Conservation (phyloP, 2,888 invertebrate species). For the Lepidocyrtoides sp. region DNA sequence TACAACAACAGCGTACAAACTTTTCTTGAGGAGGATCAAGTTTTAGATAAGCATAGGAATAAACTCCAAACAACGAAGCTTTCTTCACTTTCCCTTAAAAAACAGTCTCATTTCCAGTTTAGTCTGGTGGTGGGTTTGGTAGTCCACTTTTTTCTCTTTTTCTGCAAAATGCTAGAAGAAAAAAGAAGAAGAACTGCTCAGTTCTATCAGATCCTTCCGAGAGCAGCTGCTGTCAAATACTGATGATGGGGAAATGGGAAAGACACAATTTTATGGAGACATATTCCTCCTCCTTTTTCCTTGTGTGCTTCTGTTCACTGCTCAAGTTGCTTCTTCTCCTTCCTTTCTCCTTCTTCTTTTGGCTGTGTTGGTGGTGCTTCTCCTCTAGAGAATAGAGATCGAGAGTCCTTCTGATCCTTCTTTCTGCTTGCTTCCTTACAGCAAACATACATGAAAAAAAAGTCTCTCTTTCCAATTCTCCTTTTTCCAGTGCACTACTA, state of each 20-base stretch:
- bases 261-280: slow-evolving; percentile 76
- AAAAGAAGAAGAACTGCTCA: neutral
- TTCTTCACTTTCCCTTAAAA: neutral
- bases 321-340: slow-evolving; percentile 28
- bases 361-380: slow-evolving; percentile 8
- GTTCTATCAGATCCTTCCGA: slow-evolving; percentile 68
- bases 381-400: slow-evolving; percentile 73
- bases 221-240: slow-evolving; percentile 80
- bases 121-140: neutral
- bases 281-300: slow-evolving; percentile 53
- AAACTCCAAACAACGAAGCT: slow-evolving; percentile 30
- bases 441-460: neutral
- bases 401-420: slow-evolving; percentile 64
- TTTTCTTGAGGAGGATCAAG: slow-evolving; percentile 50
- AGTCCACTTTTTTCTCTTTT: neutral
- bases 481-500: neutral
- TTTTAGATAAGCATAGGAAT: slow-evolving; percentile 27
- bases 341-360: neutral
- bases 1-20: slow-evolving; percentile 29
- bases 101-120: slow-evolving; percentile 26
- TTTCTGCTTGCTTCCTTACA: slow-evolving; percentile 31
- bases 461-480: slow-evolving; percentile 28
- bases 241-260: slow-evolving; percentile 75
- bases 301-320: slow-evolving; percentile 23
- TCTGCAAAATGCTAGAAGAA: neutral